Evolutionary conservation across 2,113 vertebrate genomes (phyloP), one percentile per base, ranked within the genome.

Genomic region (Sorex fumeus): DNA sequence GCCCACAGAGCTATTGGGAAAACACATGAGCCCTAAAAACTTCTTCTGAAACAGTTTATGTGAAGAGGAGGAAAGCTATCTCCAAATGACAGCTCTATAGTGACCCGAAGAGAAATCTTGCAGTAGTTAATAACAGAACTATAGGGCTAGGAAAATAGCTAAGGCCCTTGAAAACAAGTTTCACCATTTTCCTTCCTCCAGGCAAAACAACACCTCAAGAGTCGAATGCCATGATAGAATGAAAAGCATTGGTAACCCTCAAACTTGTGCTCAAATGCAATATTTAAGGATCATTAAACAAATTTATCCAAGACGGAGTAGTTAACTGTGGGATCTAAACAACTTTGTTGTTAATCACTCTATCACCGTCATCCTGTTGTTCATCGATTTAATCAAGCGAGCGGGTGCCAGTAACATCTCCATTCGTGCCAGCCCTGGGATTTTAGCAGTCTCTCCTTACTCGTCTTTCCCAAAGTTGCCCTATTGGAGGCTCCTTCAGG

Each of bases 261-360:
- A 93, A 93, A 75, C 53, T 93, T 70, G 34, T 81, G 30, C 70
- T 53, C 64, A 90, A 21, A 53, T 32, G 45, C n/a, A 87, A 71
- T 84, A 87, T 95, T 85, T 16, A 87, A 72, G 50, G 34, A 87
- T 91, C 79, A 36, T 62, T 10, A 81, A 36, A 71, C 60, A 74
- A 93, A 80, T 32, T 19, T 79, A 25, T 53, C 53, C 53, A 71
- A 83, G 45, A 82, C 62, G 47, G 6, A 91, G 57, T 27, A 66
- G 30, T 86, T 95, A 92, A 87, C n/a, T 77, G 70, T 30, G 18
- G 71, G 23, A 34, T 84, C 85, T 90, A 83, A 88, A 93, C 85
- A 88, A 94, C 74, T 83, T 28, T 94, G 16, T 88, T 40, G 10
- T 83, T 94, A 93, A 91, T 77, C 93, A 90, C 84, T 77, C 6